Base-by-base conservation (phyloP, 2,113 vertebrate genomes). In the Girardinichthys multiradiatus region DNA sequence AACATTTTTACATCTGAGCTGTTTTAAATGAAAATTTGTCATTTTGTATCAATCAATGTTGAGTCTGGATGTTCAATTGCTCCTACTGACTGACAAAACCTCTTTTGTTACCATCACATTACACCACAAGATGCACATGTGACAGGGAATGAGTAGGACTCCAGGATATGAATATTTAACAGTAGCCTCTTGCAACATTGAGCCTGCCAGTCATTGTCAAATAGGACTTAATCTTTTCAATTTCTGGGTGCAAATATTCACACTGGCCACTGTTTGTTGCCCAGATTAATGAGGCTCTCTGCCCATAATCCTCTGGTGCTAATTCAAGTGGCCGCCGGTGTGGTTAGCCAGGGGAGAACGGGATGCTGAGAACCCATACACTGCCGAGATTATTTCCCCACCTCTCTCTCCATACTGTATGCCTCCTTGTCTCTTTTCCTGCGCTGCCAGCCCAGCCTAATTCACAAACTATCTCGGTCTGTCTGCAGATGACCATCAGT, bases 201-300 rank as follows among this genome's bases (percentile, higher is more conserved):
- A 96, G 95, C 94, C 96, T 96, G 96, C 96, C 96, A 97, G 97
- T 98, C 96, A 96, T 97, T 96, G 95, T 97, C 97, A 99, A 99
- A 98, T 98, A 98, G 96, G 95, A 96, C 96, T 97, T 98, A 98
- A 98, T 98, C 97, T 99, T 98, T 99, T 97, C 97, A 98, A 99
- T 98, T 98, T 98, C 96, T 96, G 96, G 96, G 96, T 96, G 97
- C 97, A 99, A 99, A 99, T 98, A 99, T 98, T 97, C 97, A 96
- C 97, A 96, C 96, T 94, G 96, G 96, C 96, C 95, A 94, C 95
- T 98, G 97, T 98, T 99, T 99, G 97, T 98, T 96, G 96, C 96
- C 95, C 96, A 97, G 97, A 97, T 98, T 98, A 99, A 99, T 97
- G 96, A 97, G 95, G 94, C 94, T 93, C 95, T 94, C 95, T 95